These are phyloP conservation scores for Ophioninae sp. DNA, from an alignment of 2,888 invertebrate genomes.

Conservation along the genomic window DNA sequence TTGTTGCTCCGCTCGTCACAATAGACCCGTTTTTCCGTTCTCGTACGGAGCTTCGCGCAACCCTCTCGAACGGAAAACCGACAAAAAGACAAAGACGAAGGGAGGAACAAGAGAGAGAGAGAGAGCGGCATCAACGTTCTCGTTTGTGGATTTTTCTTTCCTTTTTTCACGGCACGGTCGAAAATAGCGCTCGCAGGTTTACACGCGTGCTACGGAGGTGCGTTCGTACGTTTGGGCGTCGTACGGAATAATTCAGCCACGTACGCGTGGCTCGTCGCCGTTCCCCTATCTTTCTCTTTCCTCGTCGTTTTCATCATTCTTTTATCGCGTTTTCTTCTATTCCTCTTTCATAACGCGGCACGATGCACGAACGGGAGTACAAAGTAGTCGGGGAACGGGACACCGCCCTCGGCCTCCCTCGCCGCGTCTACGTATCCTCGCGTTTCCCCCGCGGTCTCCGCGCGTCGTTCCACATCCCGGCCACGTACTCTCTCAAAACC, in stretches of 20 bases:
- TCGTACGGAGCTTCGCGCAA: constrained; percentile 12
- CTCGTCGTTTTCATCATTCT: constrained; percentile 51
- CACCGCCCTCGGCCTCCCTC: constrained; percentile 20
- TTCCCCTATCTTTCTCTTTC: not conserved
- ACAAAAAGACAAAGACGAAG: constrained; percentile 16
- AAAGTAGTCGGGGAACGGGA: constrained; percentile 3
- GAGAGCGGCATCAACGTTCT: constrained; percentile 35
- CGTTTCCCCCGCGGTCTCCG: constrained; percentile 43
- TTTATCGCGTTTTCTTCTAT: constrained; percentile 50
- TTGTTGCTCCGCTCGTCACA: constrained; percentile 51
- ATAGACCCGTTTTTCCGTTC: constrained; percentile 44
- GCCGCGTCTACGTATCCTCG: not conserved
- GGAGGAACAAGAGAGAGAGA: constrained; percentile 11
- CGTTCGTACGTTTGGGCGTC: too few relatives aligned
- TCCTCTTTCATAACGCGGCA: constrained; percentile 20
- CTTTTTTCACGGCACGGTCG: not conserved
- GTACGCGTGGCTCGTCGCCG: too few relatives aligned
- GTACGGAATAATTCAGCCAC: too few relatives aligned
- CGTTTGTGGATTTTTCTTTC: constrained; percentile 33
- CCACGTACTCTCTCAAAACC: constrained; percentile 48
- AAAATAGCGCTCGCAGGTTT: too few relatives aligned
- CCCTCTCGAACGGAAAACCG: constrained; percentile 31
- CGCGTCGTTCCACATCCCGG: constrained; percentile 44
- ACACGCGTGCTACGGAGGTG: too few relatives aligned
- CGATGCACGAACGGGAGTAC: constrained; percentile 10